Base-by-base conservation (phyloP, 2,797 vertebrate genomes). In the Enoplosus armatus region DNA sequence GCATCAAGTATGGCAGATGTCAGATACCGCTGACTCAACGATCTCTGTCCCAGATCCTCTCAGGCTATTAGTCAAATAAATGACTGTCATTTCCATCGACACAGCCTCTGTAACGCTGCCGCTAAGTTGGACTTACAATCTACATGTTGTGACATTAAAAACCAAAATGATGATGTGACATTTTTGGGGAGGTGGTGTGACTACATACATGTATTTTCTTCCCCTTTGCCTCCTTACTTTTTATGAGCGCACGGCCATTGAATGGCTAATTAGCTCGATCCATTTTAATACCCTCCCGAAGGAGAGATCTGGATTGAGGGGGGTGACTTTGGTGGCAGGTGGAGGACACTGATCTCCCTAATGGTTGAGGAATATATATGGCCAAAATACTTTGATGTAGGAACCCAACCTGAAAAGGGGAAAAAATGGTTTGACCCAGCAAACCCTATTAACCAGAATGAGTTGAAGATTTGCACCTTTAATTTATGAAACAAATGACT, bases 201-300 rank as follows among this genome's bases (percentile, higher is more conserved):
- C 22, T 68, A 33, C 22, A 39, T 56, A 53, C 20, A 7, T 72
- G 65, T 24, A 29, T 69, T 70, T 37, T 70, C 14, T 48, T 15
- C 20, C 9, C 7, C 18, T 59, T 79, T 59, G 15, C 24, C 26
- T 48, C 27, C 48, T 64, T 77, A 18, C 11, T 62, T 89, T 85
- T 83, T 79, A 80, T 4, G 18, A 75, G 90, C 67, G 76, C 88
- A 85, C 72, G 87, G 89, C 88, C 89, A 85, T 88, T 92, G 73
- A 89, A 94, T 95, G 92, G 95, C 95, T 96, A 96, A 97, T 96
- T 96, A 96, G 91, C 90, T 93, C 88, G 94, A 96, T 97, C 95
- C 94, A 96, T 95, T 96, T 96, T 96, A 96, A 96, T 94, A 95
- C 92, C 85, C 87, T 95, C 79, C 90, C 95, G 87, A n/a, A 89